A percentile compares a stretch with the other conserved stretches of the same genome.
Conservation (phyloP, 2,113 vertebrate species). For the Labeo catla region DNA sequence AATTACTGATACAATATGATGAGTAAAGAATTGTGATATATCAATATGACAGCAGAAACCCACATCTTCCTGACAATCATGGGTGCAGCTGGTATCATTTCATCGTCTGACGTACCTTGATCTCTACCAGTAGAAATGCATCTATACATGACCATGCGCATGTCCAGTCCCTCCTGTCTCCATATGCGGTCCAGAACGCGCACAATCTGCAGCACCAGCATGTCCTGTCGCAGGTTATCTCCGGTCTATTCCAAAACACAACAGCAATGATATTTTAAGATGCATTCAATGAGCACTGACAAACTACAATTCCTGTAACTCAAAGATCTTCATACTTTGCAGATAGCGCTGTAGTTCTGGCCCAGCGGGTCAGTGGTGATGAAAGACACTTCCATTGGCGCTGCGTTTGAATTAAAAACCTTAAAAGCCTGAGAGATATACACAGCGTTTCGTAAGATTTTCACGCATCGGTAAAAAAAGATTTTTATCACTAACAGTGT, state of each 20-base stretch:
- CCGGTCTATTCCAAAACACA: slow-evolving; percentile 78
- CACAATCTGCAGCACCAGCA: slow-evolving; percentile 94
- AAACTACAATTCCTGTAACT: too few relatives aligned
- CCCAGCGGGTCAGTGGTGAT: slow-evolving; percentile 86
- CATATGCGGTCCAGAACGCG: slow-evolving; percentile 92
- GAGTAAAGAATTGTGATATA: neutral
- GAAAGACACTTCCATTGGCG: slow-evolving; percentile 89
- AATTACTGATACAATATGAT: neutral
- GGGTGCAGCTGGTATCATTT: neutral
- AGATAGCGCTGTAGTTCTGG: slow-evolving; percentile 87
- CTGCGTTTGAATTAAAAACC: slow-evolving; percentile 91
- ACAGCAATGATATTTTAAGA: neutral
- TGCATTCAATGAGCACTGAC: neutral
- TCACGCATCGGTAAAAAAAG: neutral
- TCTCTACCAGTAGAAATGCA: slow-evolving; percentile 88
- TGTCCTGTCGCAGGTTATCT: slow-evolving; percentile 94
- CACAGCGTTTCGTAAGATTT: neutral
- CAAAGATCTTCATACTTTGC: slow-evolving; percentile 79
- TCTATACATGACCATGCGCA: slow-evolving; percentile 93
- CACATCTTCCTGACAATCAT: neutral
- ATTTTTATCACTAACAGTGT: neutral
- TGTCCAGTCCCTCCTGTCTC: slow-evolving; percentile 90
- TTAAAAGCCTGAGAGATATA: slow-evolving; percentile 81
- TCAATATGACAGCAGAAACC: neutral
- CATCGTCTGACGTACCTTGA: slow-evolving; percentile 76